Base-by-base conservation (phyloP, 2,797 vertebrate genomes). In the Astyanax mexicanus region DNA sequence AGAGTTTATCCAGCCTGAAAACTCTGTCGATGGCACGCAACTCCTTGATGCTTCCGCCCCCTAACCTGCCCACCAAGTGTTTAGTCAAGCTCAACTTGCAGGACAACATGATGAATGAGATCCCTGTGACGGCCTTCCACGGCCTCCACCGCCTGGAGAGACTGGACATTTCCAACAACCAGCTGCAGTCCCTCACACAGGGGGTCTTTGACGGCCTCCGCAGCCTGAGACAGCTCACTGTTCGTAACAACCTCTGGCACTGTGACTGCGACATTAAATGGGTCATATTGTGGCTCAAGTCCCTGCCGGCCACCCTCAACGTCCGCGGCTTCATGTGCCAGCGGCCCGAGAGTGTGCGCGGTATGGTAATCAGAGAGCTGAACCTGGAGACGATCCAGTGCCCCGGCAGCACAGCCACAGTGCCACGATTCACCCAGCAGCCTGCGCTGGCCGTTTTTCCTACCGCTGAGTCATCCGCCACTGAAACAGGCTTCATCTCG, bases 261-360 rank as follows among this genome's bases (percentile, higher is more conserved):
- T 98, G 97, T 73, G 95, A 98, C 92, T 98, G 97, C 87, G 86
- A 93, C 83, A 96, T 98, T 83, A 94, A 94, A 55, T 98, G 96
- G 97, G 95, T 97, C 86, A 95, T 93, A 1, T 93, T 95, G 72
- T 98, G 96, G 97, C 94, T 98, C 67, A 96, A 94, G 76, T 91
- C 93, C 19, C 93, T 96, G 88, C 96, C 96, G 0, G 66, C 94
- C 23, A 94, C 95, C 23, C 93, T 98, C 75, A 98, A 97, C 0
- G 96, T 97, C 37, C 93, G 96, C 0, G 96, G 96, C 57, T 96
- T 98, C 85, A 97, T 97, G 96, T 98, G 97, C 90, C 96, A 97
- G 80, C 95, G 94, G 76, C 97, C 97, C 0, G 97, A 98, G 73
- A 94, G 92, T 47, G 95, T 98, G 79, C 90, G 96, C 61, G 96